These are phyloP conservation scores for Asarcornis scutulata DNA, from an alignment of 2,113 vertebrate species.

Conservation along the genomic window DNA sequence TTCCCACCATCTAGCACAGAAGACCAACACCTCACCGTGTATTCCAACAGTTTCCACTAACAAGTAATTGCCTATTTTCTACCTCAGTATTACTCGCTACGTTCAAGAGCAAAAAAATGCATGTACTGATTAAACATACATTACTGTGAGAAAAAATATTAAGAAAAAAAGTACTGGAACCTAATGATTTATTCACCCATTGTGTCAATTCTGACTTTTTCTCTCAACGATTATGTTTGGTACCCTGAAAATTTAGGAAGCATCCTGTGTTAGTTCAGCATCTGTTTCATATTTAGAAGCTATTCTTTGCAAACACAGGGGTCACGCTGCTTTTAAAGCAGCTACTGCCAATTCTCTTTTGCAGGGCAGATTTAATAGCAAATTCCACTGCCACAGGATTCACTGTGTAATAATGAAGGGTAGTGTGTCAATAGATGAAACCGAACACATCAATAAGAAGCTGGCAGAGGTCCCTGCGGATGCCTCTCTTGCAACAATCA, in stretches of 20 bases:
- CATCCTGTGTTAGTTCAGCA: neutral
- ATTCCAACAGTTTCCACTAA: neutral
- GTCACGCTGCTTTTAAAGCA: slow-evolving; percentile 29
- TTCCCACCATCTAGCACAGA: neutral
- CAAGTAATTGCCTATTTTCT: slow-evolving; percentile 9
- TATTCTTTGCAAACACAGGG: neutral
- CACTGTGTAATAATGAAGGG: slow-evolving; percentile 40
- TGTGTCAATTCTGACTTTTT: neutral
- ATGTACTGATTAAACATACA: neutral
- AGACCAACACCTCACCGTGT: neutral
- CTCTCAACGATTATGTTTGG: neutral
- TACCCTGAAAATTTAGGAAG: neutral
- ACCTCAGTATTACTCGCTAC: neutral
- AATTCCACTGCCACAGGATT: slow-evolving; percentile 53
- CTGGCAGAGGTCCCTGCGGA: slow-evolving; percentile 42
- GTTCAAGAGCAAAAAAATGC: neutral
- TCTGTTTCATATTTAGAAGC: slow-evolving; percentile 54
- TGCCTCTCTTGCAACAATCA: slow-evolving; percentile 25
- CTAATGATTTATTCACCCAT: neutral
- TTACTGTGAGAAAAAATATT: neutral
- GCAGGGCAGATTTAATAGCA: slow-evolving; percentile 46
- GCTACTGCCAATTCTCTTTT: slow-evolving; percentile 36
- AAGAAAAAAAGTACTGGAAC: neutral
- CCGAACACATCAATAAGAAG: slow-evolving; percentile 62
- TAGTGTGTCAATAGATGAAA: slow-evolving; percentile 58